phyloP scores from a whole-genome alignment of 1,140 invertebrate genomes.

The Papilio helenus region DNA sequence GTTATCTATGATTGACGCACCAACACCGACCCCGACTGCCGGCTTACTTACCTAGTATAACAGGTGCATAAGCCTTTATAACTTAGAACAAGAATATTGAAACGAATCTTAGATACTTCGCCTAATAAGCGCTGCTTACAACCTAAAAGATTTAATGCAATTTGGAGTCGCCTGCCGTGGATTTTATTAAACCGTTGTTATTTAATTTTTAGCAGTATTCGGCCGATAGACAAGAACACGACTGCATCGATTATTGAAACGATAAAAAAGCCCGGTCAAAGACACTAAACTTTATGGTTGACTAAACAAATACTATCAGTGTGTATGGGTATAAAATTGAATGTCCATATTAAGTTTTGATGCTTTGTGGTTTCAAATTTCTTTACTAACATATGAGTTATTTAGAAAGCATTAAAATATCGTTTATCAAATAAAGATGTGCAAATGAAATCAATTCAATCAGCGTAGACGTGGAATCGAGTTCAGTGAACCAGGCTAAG shows the following conservation, averaged over 20 bases:
- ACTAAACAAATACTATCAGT: not conserved
- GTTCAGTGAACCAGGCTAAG: constrained; percentile 16
- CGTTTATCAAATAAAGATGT: not conserved
- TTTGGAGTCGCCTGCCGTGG: too few species aligned
- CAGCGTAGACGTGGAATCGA: not conserved
- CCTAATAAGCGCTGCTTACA: too few species aligned
- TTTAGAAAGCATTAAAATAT: too few species aligned
- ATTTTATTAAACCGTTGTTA: too few species aligned
- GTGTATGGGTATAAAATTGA: not conserved
- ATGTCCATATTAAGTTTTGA: not conserved
- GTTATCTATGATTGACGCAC: constrained; percentile 24
- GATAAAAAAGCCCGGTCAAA: not conserved
- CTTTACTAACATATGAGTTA: not conserved
- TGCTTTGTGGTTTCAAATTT: not conserved
- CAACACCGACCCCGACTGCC: not conserved
- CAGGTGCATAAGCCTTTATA: not conserved
- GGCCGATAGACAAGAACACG: too few species aligned
- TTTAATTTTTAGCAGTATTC: too few species aligned
- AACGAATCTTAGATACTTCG: not conserved
- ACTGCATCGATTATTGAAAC: not conserved
- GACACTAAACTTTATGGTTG: not conserved
- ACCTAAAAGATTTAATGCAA: too few species aligned
- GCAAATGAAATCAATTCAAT: not conserved
- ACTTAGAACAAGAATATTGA: not conserved
- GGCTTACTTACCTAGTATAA: constrained; percentile 23